Evolutionary conservation across 2,888 invertebrate genomes (phyloP).

Genomic region (Resseliella maxima): DNA sequence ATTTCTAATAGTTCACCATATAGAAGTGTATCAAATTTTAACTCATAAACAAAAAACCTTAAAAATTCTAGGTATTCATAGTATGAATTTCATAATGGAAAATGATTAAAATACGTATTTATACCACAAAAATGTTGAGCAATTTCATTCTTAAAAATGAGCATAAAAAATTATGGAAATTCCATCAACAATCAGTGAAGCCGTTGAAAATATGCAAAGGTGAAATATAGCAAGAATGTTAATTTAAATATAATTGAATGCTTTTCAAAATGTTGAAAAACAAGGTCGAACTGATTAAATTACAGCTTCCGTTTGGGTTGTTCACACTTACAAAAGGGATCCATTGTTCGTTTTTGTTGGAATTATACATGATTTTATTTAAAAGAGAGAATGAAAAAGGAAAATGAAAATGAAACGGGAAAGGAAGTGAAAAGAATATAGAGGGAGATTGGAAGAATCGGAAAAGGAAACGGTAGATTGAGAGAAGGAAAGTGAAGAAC

Average conservation of each 20-base stretch:
- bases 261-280: not conserved
- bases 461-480: too few species aligned
- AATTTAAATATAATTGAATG: slow-evolving; percentile 9
- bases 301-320: not conserved
- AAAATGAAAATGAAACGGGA: too few species aligned
- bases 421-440: too few species aligned
- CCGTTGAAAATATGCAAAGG: not conserved
- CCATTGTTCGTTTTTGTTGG: not conserved
- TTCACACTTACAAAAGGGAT: not conserved
- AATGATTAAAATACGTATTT: not conserved
- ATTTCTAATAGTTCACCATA: not conserved
- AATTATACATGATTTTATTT: too few species aligned
- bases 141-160: not conserved
- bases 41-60: too few species aligned
- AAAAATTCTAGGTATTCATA: too few species aligned
- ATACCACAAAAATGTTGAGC: not conserved
- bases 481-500: not conserved
- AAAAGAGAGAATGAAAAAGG: too few species aligned
- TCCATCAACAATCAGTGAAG: not conserved
- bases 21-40: too few species aligned
- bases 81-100: too few species aligned
- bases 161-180: not conserved
- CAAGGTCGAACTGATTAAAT: not conserved
- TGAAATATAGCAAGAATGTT: not conserved
- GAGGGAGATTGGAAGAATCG: not conserved